phyloP scores from a whole-genome alignment of 2,113 vertebrate species.

The Apistogramma diplotaenia region DNA sequence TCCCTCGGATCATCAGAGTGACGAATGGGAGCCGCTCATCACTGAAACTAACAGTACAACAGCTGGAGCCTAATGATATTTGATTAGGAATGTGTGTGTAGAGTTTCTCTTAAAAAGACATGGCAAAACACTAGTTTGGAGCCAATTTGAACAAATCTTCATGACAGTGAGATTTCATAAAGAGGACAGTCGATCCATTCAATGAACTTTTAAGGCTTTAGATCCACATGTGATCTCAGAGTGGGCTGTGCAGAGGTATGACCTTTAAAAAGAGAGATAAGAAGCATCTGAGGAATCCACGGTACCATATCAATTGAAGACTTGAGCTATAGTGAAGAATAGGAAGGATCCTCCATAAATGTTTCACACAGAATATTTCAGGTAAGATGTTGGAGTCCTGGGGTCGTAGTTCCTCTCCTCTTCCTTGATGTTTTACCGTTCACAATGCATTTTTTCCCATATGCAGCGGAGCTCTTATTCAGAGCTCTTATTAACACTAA shows the following conservation, averaged over 20 bases:
- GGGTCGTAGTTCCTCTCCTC: slow-evolving; percentile 2
- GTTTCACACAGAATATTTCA: slow-evolving; percentile 11
- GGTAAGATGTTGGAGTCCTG: not conserved
- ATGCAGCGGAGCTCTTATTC: not conserved
- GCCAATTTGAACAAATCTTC: not conserved
- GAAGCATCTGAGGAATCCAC: slow-evolving; percentile 40
- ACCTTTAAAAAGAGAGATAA: not conserved
- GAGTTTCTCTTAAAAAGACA: not conserved
- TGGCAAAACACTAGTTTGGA: not conserved
- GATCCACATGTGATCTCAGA: not conserved
- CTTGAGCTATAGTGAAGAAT: not conserved
- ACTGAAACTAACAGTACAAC: not conserved
- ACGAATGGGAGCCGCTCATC: not conserved
- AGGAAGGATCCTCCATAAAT: slow-evolving; percentile 30
- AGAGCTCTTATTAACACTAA: not conserved
- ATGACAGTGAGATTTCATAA: not conserved
- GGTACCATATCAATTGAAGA: slow-evolving; percentile 63
- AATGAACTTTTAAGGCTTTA: not conserved
- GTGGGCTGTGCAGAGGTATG: not conserved
- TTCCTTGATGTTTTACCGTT: not conserved
- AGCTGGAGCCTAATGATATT: not conserved
- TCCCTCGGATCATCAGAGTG: not conserved
- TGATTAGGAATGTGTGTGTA: not conserved
- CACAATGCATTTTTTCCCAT: not conserved
- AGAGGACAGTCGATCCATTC: not conserved